phyloP scores from a whole-genome alignment of 2,888 invertebrate species.

The Chorisops tibialis region DNA sequence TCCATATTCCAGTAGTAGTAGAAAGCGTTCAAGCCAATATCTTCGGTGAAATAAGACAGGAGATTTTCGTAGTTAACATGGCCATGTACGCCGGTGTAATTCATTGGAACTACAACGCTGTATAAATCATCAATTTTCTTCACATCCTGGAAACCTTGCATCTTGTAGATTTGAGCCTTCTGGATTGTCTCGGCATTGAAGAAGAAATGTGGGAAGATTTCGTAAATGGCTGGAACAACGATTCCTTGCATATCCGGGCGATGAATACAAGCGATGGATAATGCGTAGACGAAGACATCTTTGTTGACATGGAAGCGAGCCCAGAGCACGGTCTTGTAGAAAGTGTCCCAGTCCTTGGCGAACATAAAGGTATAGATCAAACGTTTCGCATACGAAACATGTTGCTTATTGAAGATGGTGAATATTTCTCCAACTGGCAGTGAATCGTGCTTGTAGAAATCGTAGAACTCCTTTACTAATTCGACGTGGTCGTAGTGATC shows the following conservation, averaged over 20 bases:
- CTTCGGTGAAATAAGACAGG: slow-evolving; percentile 71
- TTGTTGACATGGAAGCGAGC: slow-evolving; percentile 63
- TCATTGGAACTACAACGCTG: slow-evolving; percentile 61
- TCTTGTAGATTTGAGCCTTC: slow-evolving; percentile 53
- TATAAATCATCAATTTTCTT: slow-evolving; percentile 55
- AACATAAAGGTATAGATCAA: slow-evolving; percentile 64
- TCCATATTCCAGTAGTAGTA: slow-evolving; percentile 66
- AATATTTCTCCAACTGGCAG: slow-evolving; percentile 45
- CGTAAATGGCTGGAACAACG: slow-evolving; percentile 64
- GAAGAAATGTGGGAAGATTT: slow-evolving; percentile 64
- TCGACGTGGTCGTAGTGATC: slow-evolving; percentile 61
- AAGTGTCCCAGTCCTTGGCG: slow-evolving; percentile 71
- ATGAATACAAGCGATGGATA: slow-evolving; percentile 59
- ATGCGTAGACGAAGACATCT: slow-evolving; percentile 61
- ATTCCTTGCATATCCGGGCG: slow-evolving; percentile 58
- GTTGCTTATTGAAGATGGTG: slow-evolving; percentile 42
- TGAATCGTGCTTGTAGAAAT: slow-evolving; percentile 56
- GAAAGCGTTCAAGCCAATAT: slow-evolving; percentile 70
- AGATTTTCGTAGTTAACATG: slow-evolving; percentile 60
- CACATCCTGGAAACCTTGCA: slow-evolving; percentile 58
- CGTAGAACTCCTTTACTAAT: slow-evolving; percentile 57
- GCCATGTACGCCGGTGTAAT: slow-evolving; percentile 63
- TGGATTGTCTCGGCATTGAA: slow-evolving; percentile 59
- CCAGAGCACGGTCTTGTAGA: slow-evolving; percentile 68
- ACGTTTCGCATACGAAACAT: slow-evolving; percentile 57